Percentiles rank a stretch among this genome's conserved stretches.
These are phyloP conservation scores for Drosophila parvula DNA, from an alignment of 1,140 invertebrate genomes.

Conservation along the genomic window DNA sequence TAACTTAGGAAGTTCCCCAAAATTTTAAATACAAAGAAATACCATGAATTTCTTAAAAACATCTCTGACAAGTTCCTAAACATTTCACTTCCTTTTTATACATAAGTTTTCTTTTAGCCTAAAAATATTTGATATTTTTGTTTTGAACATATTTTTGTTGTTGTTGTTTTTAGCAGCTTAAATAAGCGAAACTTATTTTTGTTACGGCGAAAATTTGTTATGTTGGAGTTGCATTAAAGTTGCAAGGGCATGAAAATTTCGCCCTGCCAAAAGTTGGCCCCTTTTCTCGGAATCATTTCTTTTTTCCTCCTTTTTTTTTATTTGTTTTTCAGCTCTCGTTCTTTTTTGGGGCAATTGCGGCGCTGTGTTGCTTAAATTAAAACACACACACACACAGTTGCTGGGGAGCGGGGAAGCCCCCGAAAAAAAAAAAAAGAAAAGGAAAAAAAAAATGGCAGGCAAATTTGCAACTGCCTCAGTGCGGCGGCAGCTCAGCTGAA, in stretches of 20 bases:
- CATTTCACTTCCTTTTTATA: not conserved
- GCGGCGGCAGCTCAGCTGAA: slow-evolving; percentile 16
- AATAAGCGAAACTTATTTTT: not conserved
- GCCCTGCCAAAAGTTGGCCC: slow-evolving; percentile 3
- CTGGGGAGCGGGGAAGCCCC: slow-evolving; percentile 4
- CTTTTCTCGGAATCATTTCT: not conserved
- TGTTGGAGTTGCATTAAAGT: slow-evolving; percentile 7
- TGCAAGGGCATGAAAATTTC: slow-evolving; percentile 16
- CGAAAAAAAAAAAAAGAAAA: not conserved
- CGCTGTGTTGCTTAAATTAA: slow-evolving; percentile 73
- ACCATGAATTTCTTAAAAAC: not conserved
- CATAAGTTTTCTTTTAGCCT: not conserved
- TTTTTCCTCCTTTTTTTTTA: not conserved
- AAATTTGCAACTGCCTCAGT: slow-evolving; percentile 67
- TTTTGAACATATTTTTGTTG: not conserved
- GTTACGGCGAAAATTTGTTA: not conserved
- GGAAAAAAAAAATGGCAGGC: slow-evolving; percentile 4
- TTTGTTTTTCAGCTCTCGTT: not conserved
- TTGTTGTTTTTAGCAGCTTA: not conserved
- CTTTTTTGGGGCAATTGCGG: slow-evolving; percentile 61
- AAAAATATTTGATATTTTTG: not conserved
- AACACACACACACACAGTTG: slow-evolving; percentile 46
- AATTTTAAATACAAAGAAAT: too few species aligned
- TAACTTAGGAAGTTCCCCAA: too few species aligned
- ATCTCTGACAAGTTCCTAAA: not conserved